Evolutionary conservation across 2,888 invertebrate genomes (phyloP).

Genomic region (Drosophila antonietae): DNA sequence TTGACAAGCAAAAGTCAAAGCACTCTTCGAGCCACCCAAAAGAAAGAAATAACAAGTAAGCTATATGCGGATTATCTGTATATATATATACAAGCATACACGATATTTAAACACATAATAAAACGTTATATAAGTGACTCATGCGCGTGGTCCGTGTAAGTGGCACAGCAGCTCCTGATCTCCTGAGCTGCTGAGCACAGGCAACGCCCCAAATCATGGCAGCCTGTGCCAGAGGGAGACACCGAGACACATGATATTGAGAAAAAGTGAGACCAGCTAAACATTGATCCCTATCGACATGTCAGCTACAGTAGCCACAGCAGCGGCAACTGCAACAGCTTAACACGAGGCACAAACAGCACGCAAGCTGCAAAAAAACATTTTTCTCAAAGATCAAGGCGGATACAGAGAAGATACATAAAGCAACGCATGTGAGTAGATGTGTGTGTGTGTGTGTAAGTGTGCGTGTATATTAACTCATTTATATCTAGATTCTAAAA

Average conservation of each 20-base stretch:
- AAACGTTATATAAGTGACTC: conserved; percentile 49
- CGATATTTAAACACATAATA: conserved; percentile 27
- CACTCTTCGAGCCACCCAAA: conserved; percentile 73
- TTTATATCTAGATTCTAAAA: conserved; percentile 3
- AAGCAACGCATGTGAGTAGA: background rate
- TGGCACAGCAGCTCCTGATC: conserved; percentile 20
- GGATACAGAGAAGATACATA: conserved; percentile 13
- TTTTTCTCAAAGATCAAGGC: conserved; percentile 34
- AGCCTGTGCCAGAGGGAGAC: conserved; percentile 51
- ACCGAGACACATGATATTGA: conserved; percentile 55
- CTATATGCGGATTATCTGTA: conserved; percentile 49
- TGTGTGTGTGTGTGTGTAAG: background rate
- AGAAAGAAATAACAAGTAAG: conserved; percentile 25
- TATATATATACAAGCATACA: conserved; percentile 7
- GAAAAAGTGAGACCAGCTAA: conserved; percentile 70
- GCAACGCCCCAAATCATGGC: conserved; percentile 71
- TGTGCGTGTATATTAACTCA: background rate
- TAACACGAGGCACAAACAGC: conserved; percentile 63
- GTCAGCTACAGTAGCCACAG: conserved; percentile 39
- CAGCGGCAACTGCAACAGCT: conserved; percentile 69
- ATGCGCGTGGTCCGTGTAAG: conserved; percentile 18
- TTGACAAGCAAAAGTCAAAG: conserved; percentile 80
- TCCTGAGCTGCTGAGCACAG: conserved; percentile 2
- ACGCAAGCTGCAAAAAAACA: conserved; percentile 39
- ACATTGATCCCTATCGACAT: conserved; percentile 83